Evolutionary conservation across 2,797 vertebrate genomes (phyloP).

Genomic region (Poecilia picta): DNA sequence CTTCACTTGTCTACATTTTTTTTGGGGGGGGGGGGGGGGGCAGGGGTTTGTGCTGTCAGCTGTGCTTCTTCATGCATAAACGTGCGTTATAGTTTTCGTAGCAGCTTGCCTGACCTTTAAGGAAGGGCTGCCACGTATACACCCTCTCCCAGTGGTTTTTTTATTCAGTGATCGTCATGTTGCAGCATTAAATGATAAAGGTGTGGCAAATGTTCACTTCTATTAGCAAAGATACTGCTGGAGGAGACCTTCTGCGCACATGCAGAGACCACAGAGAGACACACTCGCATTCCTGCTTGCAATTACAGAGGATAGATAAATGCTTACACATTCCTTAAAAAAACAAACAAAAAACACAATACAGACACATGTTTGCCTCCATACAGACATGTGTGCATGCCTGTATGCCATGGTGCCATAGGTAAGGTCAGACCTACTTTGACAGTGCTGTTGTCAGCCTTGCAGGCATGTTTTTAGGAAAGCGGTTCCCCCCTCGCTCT

Average conservation of each 20-base stretch:
- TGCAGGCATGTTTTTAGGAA: conserved; percentile 75
- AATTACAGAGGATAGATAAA: conserved; percentile 7
- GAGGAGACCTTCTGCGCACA: conserved; percentile 46
- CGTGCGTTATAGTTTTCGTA: conserved; percentile 27
- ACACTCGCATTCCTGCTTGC: conserved; percentile 18
- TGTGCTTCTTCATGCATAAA: neutral
- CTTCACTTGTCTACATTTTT: conserved; percentile 7
- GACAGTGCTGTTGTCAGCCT: conserved; percentile 65
- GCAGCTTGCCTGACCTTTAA: conserved; percentile 64
- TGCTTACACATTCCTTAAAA: conserved; percentile 5
- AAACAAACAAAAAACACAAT: neutral
- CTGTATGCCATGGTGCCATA: conserved; percentile 53
- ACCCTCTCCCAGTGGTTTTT: conserved; percentile 51
- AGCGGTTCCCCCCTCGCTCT: conserved; percentile 65
- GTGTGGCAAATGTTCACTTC: conserved; percentile 61
- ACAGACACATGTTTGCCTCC: conserved; percentile 1
- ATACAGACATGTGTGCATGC: conserved; percentile 22
- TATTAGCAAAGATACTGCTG: conserved; percentile 46
- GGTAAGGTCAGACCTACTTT: conserved; percentile 77
- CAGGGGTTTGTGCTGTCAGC: neutral
- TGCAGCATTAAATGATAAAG: conserved; percentile 76
- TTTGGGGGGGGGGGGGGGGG: neutral
- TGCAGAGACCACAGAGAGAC: conserved; percentile 15
- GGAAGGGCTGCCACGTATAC: conserved; percentile 47
- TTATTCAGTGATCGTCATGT: conserved; percentile 77